Evolutionary conservation across 1,140 invertebrate species (phyloP).

Genomic region (Plodia interpunctella): DNA sequence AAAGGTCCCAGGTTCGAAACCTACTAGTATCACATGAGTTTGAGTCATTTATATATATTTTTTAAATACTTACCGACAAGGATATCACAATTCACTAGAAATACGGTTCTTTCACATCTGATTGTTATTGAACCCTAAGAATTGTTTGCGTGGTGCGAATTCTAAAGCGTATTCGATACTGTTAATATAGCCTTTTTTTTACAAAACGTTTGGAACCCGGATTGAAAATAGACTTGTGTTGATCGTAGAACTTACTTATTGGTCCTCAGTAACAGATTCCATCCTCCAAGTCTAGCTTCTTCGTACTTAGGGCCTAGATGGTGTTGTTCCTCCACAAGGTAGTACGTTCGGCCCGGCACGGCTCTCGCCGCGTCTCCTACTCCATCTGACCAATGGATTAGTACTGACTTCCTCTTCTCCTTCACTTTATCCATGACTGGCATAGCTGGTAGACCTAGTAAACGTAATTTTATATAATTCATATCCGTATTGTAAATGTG

Average conservation of each 20-base stretch:
- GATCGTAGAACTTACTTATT: constrained; percentile 54
- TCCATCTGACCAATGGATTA: constrained; percentile 60
- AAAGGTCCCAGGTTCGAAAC: too few species aligned
- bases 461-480: constrained; percentile 10
- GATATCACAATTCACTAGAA: too few species aligned
- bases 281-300: constrained; percentile 56
- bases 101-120: too few species aligned
- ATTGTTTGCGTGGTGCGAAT: too few species aligned
- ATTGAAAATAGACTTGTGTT: background rate
- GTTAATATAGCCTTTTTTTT: too few species aligned
- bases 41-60: too few species aligned
- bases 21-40: too few species aligned
- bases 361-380: constrained; percentile 61
- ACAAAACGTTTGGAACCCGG: too few species aligned
- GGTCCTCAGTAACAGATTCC: constrained; percentile 58
- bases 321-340: constrained; percentile 63
- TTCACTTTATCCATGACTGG: constrained; percentile 55
- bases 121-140: too few species aligned
- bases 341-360: constrained; percentile 53
- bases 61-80: too few species aligned
- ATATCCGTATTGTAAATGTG: background rate
- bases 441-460: constrained; percentile 55
- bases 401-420: constrained; percentile 49
- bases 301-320: constrained; percentile 66
- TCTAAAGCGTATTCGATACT: too few species aligned